These are phyloP conservation scores for Rhynchonycteris naso DNA, from an alignment of 2,797 vertebrate species.

Conservation along the genomic window DNA sequence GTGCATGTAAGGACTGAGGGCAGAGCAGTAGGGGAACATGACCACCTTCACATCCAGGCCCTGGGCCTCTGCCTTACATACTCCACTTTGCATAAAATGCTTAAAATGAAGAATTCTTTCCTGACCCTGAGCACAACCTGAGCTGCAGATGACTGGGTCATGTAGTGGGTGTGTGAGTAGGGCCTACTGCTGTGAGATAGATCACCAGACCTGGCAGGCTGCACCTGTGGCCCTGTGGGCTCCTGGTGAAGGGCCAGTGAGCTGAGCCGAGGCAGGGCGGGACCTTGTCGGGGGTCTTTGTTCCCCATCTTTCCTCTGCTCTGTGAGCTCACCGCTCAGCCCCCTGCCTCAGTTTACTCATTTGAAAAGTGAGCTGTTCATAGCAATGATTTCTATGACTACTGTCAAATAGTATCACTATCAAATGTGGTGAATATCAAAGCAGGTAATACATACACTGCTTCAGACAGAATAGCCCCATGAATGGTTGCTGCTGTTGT, in stretches of 20 bases:
- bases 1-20: background rate
- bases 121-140: background rate
- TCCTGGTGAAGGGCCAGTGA: background rate
- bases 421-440: background rate
- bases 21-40: background rate
- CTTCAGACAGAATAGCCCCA: background rate
- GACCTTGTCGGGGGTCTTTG: background rate
- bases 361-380: background rate
- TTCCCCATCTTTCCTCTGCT: background rate
- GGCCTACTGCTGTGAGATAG: background rate
- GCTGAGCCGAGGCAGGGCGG: background rate
- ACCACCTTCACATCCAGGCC: background rate
- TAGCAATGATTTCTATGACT: background rate
- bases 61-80: background rate
- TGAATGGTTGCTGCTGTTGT: fast-evolving
- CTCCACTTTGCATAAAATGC: background rate
- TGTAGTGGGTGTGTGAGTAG: background rate
- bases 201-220: background rate
- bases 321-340: background rate
- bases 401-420: background rate
- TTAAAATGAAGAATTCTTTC: background rate
- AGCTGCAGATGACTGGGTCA: background rate
- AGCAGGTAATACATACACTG: fast-evolving
- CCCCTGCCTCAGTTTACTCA: background rate
- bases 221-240: fast-evolving